phyloP scores from a whole-genome alignment of 1,140 invertebrate genomes.

The Diachasmimorpha longicaudata region DNA sequence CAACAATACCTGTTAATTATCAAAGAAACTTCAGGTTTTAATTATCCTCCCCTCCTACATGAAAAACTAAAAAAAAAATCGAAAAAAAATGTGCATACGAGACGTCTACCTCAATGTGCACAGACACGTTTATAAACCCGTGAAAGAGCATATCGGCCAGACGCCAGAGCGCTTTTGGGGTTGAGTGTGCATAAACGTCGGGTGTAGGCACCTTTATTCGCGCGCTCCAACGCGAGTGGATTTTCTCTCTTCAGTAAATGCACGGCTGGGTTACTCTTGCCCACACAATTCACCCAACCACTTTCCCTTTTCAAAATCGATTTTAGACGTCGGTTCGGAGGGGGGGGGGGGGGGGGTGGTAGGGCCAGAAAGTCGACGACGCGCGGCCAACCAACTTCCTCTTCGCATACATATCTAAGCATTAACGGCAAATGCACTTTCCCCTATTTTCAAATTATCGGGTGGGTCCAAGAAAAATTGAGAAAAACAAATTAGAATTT shows the following conservation, averaged over 20 bases:
- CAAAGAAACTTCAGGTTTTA: not conserved
- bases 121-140: not conserved
- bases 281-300: constrained; percentile 36
- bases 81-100: not conserved
- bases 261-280: constrained; percentile 23
- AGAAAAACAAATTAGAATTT: no score
- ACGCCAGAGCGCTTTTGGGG: constrained; percentile 1
- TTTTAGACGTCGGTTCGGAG: constrained; percentile 43
- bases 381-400: constrained; percentile 7
- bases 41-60: not conserved
- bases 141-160: constrained; percentile 4
- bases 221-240: constrained; percentile 18
- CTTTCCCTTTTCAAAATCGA: constrained; percentile 60
- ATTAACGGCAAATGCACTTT: not conserved
- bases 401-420: constrained; percentile 10
- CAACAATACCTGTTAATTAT: not conserved
- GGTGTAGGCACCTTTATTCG: constrained; percentile 23
- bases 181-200: constrained; percentile 2
- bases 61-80: not conserved
- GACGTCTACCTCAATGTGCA: not conserved
- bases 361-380: not conserved
- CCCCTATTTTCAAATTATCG: not conserved
- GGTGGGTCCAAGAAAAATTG: no score
- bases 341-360: not conserved
- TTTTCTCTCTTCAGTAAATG: constrained; percentile 21